Percentiles rank a stretch among this genome's conserved stretches.
Conservation (phyloP, 2,888 invertebrate species). For the Idaea biselata region DNA sequence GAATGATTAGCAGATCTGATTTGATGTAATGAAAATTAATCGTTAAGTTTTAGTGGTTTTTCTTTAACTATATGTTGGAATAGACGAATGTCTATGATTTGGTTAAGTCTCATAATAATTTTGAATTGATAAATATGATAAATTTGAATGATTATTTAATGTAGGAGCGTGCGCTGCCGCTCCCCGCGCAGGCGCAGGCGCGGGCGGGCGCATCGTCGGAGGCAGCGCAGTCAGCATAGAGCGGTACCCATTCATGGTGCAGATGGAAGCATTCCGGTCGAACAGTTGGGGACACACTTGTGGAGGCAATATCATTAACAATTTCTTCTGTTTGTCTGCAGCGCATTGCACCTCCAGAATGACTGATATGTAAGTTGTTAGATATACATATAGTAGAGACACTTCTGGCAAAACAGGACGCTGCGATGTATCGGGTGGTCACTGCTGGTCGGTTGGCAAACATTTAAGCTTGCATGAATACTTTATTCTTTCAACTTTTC, state of each 20-base stretch:
- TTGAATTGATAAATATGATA: no score
- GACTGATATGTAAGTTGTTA: not conserved
- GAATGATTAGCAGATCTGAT: no score
- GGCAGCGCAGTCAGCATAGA: not conserved
- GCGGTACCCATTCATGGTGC: not conserved
- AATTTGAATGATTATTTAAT: not conserved
- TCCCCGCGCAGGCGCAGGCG: not conserved
- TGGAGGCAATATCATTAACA: not conserved
- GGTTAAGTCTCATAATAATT: no score
- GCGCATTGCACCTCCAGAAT: slow-evolving; percentile 24
- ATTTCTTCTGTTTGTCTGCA: slow-evolving; percentile 18
- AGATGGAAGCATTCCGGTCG: not conserved
- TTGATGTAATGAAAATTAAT: no score
- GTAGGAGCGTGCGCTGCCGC: not conserved
- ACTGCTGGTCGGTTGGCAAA: no score
- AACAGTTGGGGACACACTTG: not conserved
- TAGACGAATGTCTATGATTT: no score
- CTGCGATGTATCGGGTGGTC: not conserved
- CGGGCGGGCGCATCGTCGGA: not conserved
- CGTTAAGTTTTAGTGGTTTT: no score
- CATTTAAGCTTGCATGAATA: no score
- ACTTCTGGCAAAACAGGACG: not conserved
- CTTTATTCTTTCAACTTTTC: no score
- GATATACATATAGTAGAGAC: not conserved
- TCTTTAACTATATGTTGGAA: no score